phyloP scores from a whole-genome alignment of 2,888 invertebrate species.

The Drosophila melanocephala region DNA sequence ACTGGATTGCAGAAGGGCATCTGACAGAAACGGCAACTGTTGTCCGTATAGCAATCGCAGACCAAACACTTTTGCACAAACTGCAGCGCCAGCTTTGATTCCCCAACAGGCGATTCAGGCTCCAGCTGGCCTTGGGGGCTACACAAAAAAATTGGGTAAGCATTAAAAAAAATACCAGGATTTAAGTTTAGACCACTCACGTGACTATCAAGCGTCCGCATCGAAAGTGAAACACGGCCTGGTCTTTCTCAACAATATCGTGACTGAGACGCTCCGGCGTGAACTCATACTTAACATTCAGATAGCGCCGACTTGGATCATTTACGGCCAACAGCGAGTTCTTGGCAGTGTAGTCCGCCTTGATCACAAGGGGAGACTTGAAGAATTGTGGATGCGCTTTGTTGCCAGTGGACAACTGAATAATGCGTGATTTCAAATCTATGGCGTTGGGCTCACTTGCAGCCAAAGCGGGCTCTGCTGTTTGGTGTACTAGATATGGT shows the following conservation, averaged over 20 bases:
- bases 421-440: conserved; percentile 45
- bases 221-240: conserved; percentile 57
- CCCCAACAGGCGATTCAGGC: background rate
- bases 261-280: conserved; percentile 65
- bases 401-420: conserved; percentile 58
- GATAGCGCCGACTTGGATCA: conserved; percentile 66
- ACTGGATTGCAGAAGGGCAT: conserved; percentile 75
- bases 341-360: conserved; percentile 53
- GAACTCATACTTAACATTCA: conserved; percentile 74
- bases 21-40: conserved; percentile 48
- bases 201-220: conserved; percentile 69
- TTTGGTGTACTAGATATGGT: background rate
- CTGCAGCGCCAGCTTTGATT: conserved; percentile 4
- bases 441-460: conserved; percentile 1
- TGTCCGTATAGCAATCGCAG: conserved; percentile 48
- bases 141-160: background rate
- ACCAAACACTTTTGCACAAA: conserved; percentile 34
- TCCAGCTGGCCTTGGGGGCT: conserved; percentile 12
- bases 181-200: conserved; percentile 51
- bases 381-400: conserved; percentile 66
- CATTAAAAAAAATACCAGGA: background rate
- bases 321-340: conserved; percentile 53
- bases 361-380: conserved; percentile 50
- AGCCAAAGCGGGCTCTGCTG: background rate
- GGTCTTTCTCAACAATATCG: conserved; percentile 15